These are phyloP conservation scores for Monoplex corrugatus DNA, from an alignment of 2,888 invertebrate species.

Conservation along the genomic window DNA sequence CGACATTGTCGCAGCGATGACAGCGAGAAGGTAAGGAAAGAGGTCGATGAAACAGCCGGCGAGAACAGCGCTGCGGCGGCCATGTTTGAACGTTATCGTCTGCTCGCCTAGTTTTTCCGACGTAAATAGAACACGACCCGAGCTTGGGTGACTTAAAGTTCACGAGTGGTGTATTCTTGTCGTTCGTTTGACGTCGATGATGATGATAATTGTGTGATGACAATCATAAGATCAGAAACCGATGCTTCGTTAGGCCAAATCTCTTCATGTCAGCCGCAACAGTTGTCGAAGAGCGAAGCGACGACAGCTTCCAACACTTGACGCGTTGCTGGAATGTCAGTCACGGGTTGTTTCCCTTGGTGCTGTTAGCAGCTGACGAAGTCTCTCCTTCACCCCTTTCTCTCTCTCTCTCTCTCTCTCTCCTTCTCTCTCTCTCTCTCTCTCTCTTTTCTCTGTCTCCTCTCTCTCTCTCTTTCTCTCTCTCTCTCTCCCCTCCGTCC, in stretches of 20 bases:
- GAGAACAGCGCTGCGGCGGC: constrained; percentile 25
- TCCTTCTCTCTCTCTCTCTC: not conserved
- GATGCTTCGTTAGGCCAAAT: no score
- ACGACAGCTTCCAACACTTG: not conserved
- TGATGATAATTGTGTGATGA: no score
- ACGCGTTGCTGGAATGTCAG: not conserved
- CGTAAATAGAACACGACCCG: no score
- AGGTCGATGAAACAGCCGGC: constrained; percentile 44
- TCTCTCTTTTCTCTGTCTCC: constrained; percentile 13
- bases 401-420: not conserved
- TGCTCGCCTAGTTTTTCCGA: no score
- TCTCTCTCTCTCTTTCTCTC: not conserved
- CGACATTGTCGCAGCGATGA: constrained; percentile 48
- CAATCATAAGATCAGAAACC: no score
- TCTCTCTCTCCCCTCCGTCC: no score
- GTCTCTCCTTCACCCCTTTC: no score
- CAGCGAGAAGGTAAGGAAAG: constrained; percentile 44
- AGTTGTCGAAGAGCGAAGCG: constrained; percentile 8
- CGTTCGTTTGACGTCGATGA: no score
- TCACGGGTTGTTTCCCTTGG: constrained; percentile 46
- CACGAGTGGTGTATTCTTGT: no score
- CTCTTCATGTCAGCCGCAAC: no score
- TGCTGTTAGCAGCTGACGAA: no score
- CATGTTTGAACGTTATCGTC: constrained; percentile 45
- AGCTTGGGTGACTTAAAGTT: no score